phyloP scores from a whole-genome alignment of 2,113 vertebrate genomes.

The Fregata magnificens region DNA sequence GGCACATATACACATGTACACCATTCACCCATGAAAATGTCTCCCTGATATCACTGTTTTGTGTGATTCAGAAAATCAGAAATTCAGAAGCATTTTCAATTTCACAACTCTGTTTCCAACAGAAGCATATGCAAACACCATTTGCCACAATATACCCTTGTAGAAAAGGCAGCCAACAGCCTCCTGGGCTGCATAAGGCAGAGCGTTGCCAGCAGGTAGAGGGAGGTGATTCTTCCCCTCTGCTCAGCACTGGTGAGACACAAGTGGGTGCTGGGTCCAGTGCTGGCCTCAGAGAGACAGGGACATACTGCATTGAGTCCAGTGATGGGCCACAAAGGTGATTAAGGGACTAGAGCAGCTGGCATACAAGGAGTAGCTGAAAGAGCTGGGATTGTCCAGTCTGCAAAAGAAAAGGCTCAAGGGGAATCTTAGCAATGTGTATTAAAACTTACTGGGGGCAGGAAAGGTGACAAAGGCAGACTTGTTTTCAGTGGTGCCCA shows the following conservation, averaged over 20 bases:
- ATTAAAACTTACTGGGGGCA: neutral
- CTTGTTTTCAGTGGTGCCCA: neutral
- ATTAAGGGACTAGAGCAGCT: neutral
- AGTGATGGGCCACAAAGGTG: neutral
- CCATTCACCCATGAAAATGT: neutral
- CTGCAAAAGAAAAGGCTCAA: neutral
- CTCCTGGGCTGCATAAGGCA: neutral
- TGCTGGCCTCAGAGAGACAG: neutral
- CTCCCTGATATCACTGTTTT: neutral
- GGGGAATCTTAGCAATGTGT: neutral
- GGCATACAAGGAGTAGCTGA: neutral
- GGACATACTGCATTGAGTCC: neutral
- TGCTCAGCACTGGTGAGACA: neutral
- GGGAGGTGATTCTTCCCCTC: neutral
- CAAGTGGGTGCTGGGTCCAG: neutral
- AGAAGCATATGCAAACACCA: neutral
- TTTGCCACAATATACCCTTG: neutral
- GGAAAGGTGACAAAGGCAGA: neutral
- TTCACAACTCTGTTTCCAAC: neutral
- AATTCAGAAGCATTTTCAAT: neutral
- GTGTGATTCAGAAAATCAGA: neutral
- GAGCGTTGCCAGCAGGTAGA: neutral
- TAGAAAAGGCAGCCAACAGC: neutral
- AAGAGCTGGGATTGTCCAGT: neutral
- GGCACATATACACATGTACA: neutral